Percentiles rank a stretch among this genome's conserved stretches.
phyloP scores from a whole-genome alignment of 2,888 invertebrate genomes.

The Heterodera filipjevi region DNA sequence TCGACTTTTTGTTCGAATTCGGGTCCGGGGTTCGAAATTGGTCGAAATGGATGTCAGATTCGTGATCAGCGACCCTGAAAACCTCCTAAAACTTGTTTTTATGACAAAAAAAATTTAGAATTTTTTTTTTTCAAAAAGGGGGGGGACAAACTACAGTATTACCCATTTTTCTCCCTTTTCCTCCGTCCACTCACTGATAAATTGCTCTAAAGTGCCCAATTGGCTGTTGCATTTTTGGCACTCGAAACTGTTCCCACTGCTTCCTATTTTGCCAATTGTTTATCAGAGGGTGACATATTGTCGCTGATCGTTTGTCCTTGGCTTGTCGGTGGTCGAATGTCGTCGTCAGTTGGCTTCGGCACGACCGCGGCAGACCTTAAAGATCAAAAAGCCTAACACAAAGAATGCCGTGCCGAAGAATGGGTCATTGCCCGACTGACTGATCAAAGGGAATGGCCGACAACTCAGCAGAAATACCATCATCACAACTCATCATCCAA shows the following conservation, averaged over 20 bases:
- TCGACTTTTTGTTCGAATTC: no score
- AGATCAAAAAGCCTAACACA: no score
- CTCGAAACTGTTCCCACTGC: neutral
- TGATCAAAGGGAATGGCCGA: neutral
- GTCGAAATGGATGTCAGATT: no score
- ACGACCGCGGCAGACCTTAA: neutral
- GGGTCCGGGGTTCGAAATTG: no score
- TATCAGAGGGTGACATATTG: neutral
- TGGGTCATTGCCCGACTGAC: neutral
- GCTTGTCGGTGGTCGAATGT: neutral
- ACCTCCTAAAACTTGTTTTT: no score
- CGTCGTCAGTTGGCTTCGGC: neutral
- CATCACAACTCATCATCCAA: neutral
- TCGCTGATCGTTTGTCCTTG: neutral
- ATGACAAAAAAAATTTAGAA: no score
- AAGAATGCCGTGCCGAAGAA: no score
- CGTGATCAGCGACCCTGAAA: no score
- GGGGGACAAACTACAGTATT: no score
- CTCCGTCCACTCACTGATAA: conserved; percentile 5
- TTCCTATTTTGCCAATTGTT: no score
- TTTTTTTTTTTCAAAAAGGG: no score
- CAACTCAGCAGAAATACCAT: neutral
- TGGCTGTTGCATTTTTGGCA: conserved; percentile 17
- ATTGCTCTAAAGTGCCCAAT: conserved; percentile 19
- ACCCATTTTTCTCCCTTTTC: no score